phyloP scores from a whole-genome alignment of 2,888 invertebrate genomes.

The Coenonympha arcania region DNA sequence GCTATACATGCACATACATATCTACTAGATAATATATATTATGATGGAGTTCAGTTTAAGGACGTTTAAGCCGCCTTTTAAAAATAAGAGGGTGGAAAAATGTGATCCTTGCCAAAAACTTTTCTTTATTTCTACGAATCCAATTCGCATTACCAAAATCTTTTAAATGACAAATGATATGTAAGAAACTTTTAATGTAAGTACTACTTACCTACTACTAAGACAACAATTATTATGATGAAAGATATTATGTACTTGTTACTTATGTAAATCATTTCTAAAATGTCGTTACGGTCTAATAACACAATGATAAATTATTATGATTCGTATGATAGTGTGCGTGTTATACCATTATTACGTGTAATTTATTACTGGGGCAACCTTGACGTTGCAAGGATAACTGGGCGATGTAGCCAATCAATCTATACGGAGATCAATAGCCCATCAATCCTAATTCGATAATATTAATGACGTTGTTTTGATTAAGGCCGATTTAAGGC shows the following conservation, averaged over 20 bases:
- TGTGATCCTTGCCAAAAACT: no score
- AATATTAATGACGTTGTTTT: constrained; percentile 2
- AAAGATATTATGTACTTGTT: not conserved
- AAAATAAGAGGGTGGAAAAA: no score
- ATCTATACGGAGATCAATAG: not conserved
- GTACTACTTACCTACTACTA: no score
- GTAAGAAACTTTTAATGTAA: no score
- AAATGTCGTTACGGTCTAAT: not conserved
- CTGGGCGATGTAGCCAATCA: not conserved
- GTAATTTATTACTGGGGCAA: not conserved
- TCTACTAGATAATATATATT: not conserved
- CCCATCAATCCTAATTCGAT: not conserved
- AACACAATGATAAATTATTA: constrained; percentile 1
- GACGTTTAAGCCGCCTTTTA: not conserved
- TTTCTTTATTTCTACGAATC: no score
- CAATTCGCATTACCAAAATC: no score
- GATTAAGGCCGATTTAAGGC: not conserved
- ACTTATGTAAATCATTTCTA: not conserved
- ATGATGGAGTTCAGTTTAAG: no score
- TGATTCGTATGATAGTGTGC: not conserved
- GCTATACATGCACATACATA: not conserved
- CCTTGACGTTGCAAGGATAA: constrained; percentile 6
- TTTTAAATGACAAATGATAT: no score
- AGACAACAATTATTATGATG: not conserved
- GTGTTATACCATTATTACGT: not conserved